Conservation (phyloP, 2,888 invertebrate species). For the Drosophila borealis region DNA sequence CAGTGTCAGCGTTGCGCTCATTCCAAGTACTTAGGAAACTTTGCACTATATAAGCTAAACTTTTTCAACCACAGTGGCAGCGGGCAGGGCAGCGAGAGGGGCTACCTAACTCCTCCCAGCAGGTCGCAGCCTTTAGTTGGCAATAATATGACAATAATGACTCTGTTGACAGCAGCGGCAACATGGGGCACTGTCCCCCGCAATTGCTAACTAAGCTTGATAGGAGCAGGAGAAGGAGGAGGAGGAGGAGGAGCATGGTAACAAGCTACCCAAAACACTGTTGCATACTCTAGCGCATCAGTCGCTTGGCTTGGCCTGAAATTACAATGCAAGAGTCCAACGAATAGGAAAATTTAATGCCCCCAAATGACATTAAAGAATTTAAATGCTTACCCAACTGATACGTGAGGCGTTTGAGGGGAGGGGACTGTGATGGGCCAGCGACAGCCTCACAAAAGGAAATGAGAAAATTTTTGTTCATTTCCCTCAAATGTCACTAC, state of each 20-base stretch:
- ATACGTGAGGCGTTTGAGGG: too few species aligned
- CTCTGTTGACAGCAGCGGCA: conserved; percentile 63
- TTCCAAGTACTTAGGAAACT: conserved; percentile 70
- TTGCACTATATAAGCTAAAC: conserved; percentile 66
- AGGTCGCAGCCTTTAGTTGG: conserved; percentile 32
- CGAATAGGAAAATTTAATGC: conserved; percentile 2
- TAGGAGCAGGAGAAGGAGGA: not conserved
- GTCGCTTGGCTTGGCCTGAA: conserved; percentile 52
- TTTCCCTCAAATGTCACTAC: conserved; percentile 66
- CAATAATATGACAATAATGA: conserved; percentile 75
- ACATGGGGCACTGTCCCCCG: conserved; percentile 23
- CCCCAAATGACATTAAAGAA: conserved; percentile 8
- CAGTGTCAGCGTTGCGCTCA: conserved; percentile 51
- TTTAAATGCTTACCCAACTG: conserved; percentile 21
- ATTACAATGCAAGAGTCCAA: not conserved
- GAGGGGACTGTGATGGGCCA: not conserved
- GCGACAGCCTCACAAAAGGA: conserved; percentile 55
- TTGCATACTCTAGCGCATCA: conserved; percentile 47
- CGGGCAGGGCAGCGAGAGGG: too few species aligned
- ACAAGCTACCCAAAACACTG: conserved; percentile 31
- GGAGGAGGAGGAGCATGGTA: not conserved
- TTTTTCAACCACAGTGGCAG: conserved; percentile 47
- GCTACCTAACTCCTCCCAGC: conserved; percentile 8
- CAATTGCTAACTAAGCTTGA: conserved; percentile 1
- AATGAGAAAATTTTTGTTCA: conserved; percentile 78